Percentiles rank a stretch among this genome's conserved stretches.
phyloP scores from a whole-genome alignment of 2,888 invertebrate species.

The Standfussiana lucernea region DNA sequence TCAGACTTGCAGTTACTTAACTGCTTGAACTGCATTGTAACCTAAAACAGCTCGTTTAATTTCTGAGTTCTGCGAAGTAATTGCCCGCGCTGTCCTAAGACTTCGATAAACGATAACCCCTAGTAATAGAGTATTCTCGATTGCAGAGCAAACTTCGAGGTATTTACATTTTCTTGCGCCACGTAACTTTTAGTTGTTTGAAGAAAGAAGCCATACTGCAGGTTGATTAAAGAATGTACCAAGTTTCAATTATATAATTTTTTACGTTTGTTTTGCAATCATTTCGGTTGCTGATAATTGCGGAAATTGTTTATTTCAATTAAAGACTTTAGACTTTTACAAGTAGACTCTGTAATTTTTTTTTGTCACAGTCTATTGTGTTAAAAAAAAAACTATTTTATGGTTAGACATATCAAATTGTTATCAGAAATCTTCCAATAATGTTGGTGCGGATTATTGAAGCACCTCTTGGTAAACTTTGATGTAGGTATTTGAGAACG shows the following conservation, averaged over 20 bases:
- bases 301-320: constrained; percentile 6
- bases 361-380: neutral
- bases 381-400: neutral
- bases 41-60: constrained; percentile 24
- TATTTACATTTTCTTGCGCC: constrained; percentile 7
- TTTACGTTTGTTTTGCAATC: neutral
- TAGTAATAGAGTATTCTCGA: constrained; percentile 26
- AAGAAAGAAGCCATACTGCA: constrained; percentile 24
- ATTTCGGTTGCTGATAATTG: constrained; percentile 1
- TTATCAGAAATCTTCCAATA: neutral
- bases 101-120: constrained; percentile 38
- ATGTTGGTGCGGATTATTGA: neutral
- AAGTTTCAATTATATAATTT: constrained; percentile 20
- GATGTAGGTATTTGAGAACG: neutral
- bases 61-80: constrained; percentile 39
- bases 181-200: constrained; percentile 38
- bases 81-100: constrained; percentile 37
- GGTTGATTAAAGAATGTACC: constrained; percentile 5
- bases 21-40: constrained; percentile 12
- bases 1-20: constrained; percentile 9
- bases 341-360: neutral
- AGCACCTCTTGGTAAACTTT: neutral
- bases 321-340: neutral
- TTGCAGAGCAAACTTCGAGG: constrained; percentile 23
- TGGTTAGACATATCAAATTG: neutral